Conservation (phyloP, 1,140 invertebrate genomes). For the Drosophila asahinai region DNA sequence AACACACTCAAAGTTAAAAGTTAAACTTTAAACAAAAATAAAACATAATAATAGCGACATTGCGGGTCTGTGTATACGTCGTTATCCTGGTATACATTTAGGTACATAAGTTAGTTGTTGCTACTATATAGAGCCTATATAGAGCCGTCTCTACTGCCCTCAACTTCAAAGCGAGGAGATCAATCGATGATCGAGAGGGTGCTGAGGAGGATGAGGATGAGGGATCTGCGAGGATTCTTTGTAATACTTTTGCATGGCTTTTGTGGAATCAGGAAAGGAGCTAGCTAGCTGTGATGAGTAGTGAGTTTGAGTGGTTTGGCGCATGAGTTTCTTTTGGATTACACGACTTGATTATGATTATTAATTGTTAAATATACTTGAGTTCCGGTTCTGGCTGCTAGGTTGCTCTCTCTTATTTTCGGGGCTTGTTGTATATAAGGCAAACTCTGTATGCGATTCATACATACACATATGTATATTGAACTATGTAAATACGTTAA, state of each 20-base stretch:
- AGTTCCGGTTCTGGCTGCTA: conserved; percentile 29
- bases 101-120: conserved; percentile 56
- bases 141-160: conserved; percentile 24
- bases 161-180: conserved; percentile 61
- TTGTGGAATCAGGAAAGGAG: conserved; percentile 21
- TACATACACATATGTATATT: conserved; percentile 61
- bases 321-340: conserved; percentile 54
- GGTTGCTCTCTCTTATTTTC: conserved; percentile 32
- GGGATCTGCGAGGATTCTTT: conserved; percentile 30
- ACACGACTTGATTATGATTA: conserved; percentile 29
- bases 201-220: neutral
- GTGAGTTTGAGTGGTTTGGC: conserved; percentile 32
- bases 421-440: conserved; percentile 76
- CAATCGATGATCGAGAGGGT: conserved; percentile 34
- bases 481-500: conserved; percentile 80
- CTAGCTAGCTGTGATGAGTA: conserved; percentile 10
- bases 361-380: conserved; percentile 50
- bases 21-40: conserved; percentile 37
- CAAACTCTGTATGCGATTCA: conserved; percentile 77
- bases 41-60: conserved; percentile 25
- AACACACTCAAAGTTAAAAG: conserved; percentile 20
- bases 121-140: neutral
- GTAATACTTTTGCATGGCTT: conserved; percentile 39
- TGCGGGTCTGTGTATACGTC: conserved; percentile 25
- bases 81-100: conserved; percentile 41